Evolutionary conservation across 2,797 vertebrate species (phyloP), one percentile per base, ranked within the genome.

Genomic region (Tragelaphus eurycerus): DNA sequence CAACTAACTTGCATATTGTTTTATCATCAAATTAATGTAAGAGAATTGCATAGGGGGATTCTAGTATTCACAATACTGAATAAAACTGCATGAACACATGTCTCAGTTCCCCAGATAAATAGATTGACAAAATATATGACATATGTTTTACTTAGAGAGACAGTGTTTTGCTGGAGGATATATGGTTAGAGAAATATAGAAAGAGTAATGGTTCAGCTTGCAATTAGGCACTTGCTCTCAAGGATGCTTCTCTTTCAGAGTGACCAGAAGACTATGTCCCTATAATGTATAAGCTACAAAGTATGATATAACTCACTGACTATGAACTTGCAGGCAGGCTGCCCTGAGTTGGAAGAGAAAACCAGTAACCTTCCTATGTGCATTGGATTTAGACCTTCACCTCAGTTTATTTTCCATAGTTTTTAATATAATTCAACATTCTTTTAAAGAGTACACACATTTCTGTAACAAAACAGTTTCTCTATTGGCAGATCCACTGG

Each of bases 21-120:
- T 96, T 90, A 59, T 79, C 94, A 96, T 86, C 88, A 93, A 81
- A 96, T 86, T 90, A 93, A 84, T 67, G 27, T 15, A 29, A 76
- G 54, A 93, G 71, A 48, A 81, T 95, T 96, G 38, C 31, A 10
- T 43, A 64, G 52, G 34, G 84, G 64, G 62, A 79, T 60, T 54
- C 43, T 50, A 52, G 29, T 38, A 85, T 88, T 90, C 43, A 60
- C 46, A 62, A 3, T 31, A 50, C 54, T 50, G 34, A 7, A 19
- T 59, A 57, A 57, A 54, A 95, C 34, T 94, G 21, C 46, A 92
- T n/a, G 57, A 94, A 90, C 38, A 76, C n/a, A 27, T 25, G 34
- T 25, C 43, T 92, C n/a, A 19, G n/a, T 84, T 92, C 64, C 27
- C 74, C 25, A 79, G 55, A 71, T 48, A 46, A 15, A 86, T 2